phyloP scores from a whole-genome alignment of 2,113 vertebrate genomes.

The Siniperca chuatsi region DNA sequence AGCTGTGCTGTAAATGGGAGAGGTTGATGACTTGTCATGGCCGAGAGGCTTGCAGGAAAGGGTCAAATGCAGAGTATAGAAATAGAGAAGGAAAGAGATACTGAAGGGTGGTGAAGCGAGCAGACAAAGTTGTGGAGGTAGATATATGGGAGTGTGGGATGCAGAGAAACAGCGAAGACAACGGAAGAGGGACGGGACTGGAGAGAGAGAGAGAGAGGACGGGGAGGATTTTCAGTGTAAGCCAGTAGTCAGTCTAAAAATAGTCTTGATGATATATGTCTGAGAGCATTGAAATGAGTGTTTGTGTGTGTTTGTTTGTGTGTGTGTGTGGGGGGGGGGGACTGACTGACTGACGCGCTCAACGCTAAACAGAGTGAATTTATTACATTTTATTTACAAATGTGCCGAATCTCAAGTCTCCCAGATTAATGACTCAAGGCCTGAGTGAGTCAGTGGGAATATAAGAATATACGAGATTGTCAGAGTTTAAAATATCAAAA shows the following conservation, averaged over 20 bases:
- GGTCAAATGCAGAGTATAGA: constrained; percentile 22
- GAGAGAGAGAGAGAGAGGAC: constrained; percentile 21
- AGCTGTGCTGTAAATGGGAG: constrained; percentile 40
- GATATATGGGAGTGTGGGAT: constrained; percentile 7
- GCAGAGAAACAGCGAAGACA: constrained; percentile 36
- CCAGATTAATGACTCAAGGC: constrained; percentile 47
- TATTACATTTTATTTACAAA: constrained; percentile 67
- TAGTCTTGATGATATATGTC: constrained; percentile 58
- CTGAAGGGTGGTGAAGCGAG: background rate
- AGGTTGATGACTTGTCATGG: constrained; percentile 52
- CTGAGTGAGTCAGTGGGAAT: background rate
- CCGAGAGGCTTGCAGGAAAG: constrained; percentile 18
- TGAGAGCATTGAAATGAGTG: constrained; percentile 55
- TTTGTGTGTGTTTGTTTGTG: constrained; percentile 34
- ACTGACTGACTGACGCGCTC: constrained; percentile 37
- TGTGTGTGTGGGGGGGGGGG: constrained; percentile 22
- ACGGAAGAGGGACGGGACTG: constrained; percentile 6
- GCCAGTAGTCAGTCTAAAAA: constrained; percentile 67
- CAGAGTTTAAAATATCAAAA: background rate
- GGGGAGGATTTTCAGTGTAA: constrained; percentile 41
- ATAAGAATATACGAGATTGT: background rate
- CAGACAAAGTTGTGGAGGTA: constrained; percentile 8
- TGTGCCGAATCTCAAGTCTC: constrained; percentile 59
- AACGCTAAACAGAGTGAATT: constrained; percentile 53
- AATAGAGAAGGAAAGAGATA: constrained; percentile 1